Conservation (phyloP, 2,888 invertebrate genomes). For the Epicampocera succincta region DNA sequence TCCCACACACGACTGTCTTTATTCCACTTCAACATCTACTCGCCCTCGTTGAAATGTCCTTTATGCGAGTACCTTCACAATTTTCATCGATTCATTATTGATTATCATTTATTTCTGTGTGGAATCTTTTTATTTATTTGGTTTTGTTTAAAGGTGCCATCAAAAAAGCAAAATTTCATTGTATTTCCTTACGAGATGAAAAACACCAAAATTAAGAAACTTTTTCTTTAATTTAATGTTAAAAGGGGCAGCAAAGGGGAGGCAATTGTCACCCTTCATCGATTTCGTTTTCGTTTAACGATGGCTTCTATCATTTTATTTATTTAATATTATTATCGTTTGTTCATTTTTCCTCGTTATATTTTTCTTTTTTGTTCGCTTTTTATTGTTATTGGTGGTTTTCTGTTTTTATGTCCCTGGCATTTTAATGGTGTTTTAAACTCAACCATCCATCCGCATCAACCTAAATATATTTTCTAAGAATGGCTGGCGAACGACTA, state of each 20-base stretch:
- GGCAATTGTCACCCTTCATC: slow-evolving; percentile 55
- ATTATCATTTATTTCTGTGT: slow-evolving; percentile 12
- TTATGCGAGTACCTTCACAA: too few species aligned
- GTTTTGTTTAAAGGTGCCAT: slow-evolving; percentile 37
- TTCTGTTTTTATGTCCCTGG: slow-evolving; percentile 25
- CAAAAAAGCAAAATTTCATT: slow-evolving; percentile 28
- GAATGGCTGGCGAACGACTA: not conserved
- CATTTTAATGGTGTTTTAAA: slow-evolving; percentile 47
- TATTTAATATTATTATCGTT: slow-evolving; percentile 24
- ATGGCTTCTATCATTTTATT: slow-evolving; percentile 16
- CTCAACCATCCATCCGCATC: slow-evolving; percentile 7
- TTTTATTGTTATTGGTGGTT: slow-evolving; percentile 39
- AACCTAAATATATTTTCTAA: slow-evolving; percentile 18
- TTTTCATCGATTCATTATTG: too few species aligned
- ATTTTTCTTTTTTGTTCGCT: slow-evolving; percentile 1
- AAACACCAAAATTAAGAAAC: slow-evolving; percentile 22
- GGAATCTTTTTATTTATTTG: not conserved
- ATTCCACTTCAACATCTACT: too few species aligned
- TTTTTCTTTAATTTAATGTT: slow-evolving; percentile 9
- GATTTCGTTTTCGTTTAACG: slow-evolving; percentile 38
- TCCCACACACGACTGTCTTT: too few species aligned
- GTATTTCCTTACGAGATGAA: slow-evolving; percentile 32
- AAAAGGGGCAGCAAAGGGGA: not conserved
- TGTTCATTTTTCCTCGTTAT: not conserved
- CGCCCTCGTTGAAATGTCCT: too few species aligned